Evolutionary conservation across 2,888 invertebrate species (phyloP), one percentile per base, ranked within the genome.

Genomic region (Vandiemenella viatica): DNA sequence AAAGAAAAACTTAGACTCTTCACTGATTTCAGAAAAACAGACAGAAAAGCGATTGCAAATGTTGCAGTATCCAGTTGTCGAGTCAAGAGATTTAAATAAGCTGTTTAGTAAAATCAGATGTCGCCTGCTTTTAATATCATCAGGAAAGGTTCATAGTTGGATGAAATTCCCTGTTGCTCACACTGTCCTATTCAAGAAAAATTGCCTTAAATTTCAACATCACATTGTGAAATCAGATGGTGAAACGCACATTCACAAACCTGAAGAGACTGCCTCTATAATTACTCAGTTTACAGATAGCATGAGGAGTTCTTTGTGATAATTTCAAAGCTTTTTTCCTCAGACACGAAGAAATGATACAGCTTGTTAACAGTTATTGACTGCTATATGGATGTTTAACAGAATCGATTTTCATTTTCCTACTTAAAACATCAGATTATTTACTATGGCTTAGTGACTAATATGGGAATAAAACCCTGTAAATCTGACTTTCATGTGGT

Each of bases 161-260:
- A 32, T n/a, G 6, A 42, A n/a, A 5, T 26, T 18, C 20, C 44
- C 10, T 37, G 21, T n/a, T 5, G n/a, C 17, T 3, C 2, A 37
- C 17, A 17, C 45, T 6, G 19, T 16, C 3, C 21, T 16, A 4
- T 32, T 45, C 23, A 13, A 38, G 20, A 41, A 45, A 21, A 48
- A 40, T 15, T 45, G 48, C 18, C 55, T n/a, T 58, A 50, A 60
- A 46, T 58, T 63, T 49, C 55, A 42, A 3, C 49, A 64, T 53
- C 47, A 60, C 56, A 1, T 65, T 1, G 70, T 78, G 0, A 62
- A 67, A 0, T 80, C 79, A 0, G 65, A 67, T 37, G 80, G 80
- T 55, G 77, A 80, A 55, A 72, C 78, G 0, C 80, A 80, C 59
- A 70, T 73, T 40, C 73, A 71, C 7, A 58, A 71, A 53, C 78